These are phyloP conservation scores for Hippopotamyrus pictus DNA, from an alignment of 2,797 vertebrate genomes.

Conservation along the genomic window DNA sequence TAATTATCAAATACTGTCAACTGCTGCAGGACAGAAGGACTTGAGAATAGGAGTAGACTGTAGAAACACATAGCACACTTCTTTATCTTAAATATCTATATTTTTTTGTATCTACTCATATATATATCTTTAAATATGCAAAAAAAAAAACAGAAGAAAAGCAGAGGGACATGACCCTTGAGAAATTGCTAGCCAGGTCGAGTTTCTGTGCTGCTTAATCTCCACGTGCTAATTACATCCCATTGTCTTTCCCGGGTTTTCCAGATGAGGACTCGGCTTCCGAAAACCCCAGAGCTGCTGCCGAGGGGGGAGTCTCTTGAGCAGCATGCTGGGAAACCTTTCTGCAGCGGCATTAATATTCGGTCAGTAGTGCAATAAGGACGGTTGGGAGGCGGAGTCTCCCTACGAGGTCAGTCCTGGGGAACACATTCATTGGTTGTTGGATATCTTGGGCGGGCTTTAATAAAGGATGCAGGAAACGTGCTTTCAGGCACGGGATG, in stretches of 20 bases:
- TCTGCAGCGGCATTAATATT: neutral
- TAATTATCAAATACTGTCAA: slow-evolving; percentile 2
- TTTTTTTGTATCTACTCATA: neutral
- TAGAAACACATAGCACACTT: neutral
- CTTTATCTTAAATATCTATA: neutral
- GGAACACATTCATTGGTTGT: neutral
- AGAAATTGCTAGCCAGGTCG: neutral
- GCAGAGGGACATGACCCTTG: neutral
- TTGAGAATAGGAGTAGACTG: neutral
- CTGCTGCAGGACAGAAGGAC: neutral
- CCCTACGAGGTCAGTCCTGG: neutral
- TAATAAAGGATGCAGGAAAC: neutral
- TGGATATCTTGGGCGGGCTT: neutral
- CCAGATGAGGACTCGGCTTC: neutral
- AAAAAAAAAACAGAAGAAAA: neutral
- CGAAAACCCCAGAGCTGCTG: neutral
- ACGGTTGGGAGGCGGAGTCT: neutral
- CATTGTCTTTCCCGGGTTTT: neutral
- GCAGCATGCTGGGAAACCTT: neutral
- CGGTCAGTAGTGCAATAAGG: neutral
- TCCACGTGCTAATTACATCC: neutral
- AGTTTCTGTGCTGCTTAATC: neutral
- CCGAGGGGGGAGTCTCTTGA: neutral
- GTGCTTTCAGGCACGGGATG: neutral
- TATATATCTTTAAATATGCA: neutral